phyloP scores from a whole-genome alignment of 2,797 vertebrate species.

The Staurois parvus region DNA sequence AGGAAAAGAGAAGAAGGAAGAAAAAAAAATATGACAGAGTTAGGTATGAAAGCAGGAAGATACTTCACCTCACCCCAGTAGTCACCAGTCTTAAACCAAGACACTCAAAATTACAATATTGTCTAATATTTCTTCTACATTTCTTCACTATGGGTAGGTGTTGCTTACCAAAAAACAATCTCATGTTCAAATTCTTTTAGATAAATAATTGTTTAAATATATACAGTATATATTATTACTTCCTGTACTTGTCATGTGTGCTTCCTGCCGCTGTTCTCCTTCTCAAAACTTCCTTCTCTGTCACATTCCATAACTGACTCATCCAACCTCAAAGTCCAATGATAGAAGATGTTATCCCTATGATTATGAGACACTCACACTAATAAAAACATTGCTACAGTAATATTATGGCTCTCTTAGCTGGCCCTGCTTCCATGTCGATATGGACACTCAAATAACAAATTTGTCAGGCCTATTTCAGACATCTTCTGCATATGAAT shows the following conservation, averaged over 20 bases:
- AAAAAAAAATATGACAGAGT: no score
- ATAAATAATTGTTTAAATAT: constrained; percentile 10
- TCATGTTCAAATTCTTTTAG: not conserved
- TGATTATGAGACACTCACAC: not conserved
- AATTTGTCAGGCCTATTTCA: no score
- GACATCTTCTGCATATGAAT: no score
- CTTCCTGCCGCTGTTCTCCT: constrained; percentile 38
- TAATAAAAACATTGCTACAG: not conserved
- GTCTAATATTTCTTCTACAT: no score
- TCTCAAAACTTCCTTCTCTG: constrained; percentile 11
- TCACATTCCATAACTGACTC: constrained; percentile 33
- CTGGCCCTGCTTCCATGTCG: constrained; percentile 11
- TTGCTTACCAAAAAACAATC: not conserved
- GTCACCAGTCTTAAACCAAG: not conserved
- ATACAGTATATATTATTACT: constrained; percentile 18
- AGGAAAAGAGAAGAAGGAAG: no score
- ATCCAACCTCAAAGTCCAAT: constrained; percentile 22
- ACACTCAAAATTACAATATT: not conserved
- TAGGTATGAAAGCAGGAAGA: not conserved
- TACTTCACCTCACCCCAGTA: not conserved
- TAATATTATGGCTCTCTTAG: not conserved
- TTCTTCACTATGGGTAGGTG: not conserved
- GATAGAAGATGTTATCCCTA: constrained; percentile 4
- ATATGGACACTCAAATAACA: not conserved
- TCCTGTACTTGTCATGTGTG: constrained; percentile 24